Evolutionary conservation across 2,888 invertebrate genomes (phyloP).

Genomic region (Tinea trinotella): DNA sequence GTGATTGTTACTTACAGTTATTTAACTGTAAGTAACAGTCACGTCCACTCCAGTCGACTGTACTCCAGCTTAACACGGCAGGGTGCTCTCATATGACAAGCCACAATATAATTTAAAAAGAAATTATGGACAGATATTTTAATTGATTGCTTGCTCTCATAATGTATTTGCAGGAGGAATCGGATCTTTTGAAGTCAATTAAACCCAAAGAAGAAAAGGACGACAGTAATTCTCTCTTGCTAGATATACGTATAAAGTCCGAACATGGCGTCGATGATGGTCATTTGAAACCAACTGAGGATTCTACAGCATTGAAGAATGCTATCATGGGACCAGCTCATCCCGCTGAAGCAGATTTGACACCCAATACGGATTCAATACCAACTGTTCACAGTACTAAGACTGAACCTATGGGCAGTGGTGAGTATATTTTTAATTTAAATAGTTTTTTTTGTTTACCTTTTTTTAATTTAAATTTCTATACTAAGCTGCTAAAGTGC

Average conservation of each 20-base stretch:
- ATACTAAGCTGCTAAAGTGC: too few relatives aligned
- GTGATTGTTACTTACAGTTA: too few relatives aligned
- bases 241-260: conserved; percentile 43
- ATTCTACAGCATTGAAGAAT: conserved; percentile 59
- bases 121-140: too few relatives aligned
- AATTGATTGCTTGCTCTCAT: too few relatives aligned
- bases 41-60: too few relatives aligned
- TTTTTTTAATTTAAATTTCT: too few relatives aligned
- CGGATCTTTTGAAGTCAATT: conserved; percentile 78
- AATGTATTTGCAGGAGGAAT: conserved; percentile 74
- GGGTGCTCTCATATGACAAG: too few relatives aligned
- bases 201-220: conserved; percentile 77
- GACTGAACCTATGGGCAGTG: conserved; percentile 41
- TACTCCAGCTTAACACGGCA: too few relatives aligned
- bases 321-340: conserved; percentile 56
- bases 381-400: conserved; percentile 48
- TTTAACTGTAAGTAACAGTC: too few relatives aligned
- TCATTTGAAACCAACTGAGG: conserved; percentile 55
- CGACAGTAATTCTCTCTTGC: conserved; percentile 31
- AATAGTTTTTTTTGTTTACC: neutral
- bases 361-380: conserved; percentile 36
- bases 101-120: too few relatives aligned
- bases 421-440: neutral
- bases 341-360: conserved; percentile 38
- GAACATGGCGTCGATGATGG: conserved; percentile 42